These are phyloP conservation scores for Geococcyx californianus DNA, from an alignment of 2,113 vertebrate species.

Conservation along the genomic window DNA sequence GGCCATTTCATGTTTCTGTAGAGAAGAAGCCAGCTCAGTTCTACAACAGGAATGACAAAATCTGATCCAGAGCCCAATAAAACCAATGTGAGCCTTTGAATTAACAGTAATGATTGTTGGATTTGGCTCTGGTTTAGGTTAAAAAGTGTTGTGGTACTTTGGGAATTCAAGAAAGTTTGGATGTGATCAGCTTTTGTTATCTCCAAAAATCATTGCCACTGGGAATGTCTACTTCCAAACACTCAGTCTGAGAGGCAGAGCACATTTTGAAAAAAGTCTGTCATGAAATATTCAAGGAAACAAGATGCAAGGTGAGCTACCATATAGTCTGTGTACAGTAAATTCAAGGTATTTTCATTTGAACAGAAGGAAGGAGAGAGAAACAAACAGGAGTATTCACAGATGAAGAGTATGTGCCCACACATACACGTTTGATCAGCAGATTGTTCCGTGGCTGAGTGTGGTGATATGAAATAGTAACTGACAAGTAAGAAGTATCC, in stretches of 20 bases:
- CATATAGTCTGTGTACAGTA: conserved; percentile 31
- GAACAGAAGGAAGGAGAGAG: not conserved
- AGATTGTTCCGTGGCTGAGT: not conserved
- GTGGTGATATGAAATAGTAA: not conserved
- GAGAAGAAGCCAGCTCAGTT: not conserved
- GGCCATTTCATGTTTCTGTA: not conserved
- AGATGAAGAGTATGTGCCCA: not conserved
- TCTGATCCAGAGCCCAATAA: conserved; percentile 44
- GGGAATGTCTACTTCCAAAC: not conserved
- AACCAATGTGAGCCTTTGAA: conserved; percentile 34
- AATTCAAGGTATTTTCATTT: conserved; percentile 57
- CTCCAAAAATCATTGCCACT: not conserved
- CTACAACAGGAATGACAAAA: conserved; percentile 25
- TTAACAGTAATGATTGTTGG: conserved; percentile 34
- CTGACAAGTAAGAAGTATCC: not conserved
- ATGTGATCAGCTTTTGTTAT: not conserved
- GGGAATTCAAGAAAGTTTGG: not conserved
- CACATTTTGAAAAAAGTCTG: conserved; percentile 7
- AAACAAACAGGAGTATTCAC: not conserved
- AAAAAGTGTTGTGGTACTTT: not conserved
- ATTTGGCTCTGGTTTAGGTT: conserved; percentile 8
- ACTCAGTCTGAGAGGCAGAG: not conserved
- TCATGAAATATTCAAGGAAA: conserved; percentile 71
- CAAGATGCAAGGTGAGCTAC: conserved; percentile 37
- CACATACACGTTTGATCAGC: not conserved